Percentiles rank a stretch among this genome's conserved stretches.
Evolutionary conservation across 2,797 vertebrate genomes (phyloP).

Genomic region (Oceanodroma leucorhoa): DNA sequence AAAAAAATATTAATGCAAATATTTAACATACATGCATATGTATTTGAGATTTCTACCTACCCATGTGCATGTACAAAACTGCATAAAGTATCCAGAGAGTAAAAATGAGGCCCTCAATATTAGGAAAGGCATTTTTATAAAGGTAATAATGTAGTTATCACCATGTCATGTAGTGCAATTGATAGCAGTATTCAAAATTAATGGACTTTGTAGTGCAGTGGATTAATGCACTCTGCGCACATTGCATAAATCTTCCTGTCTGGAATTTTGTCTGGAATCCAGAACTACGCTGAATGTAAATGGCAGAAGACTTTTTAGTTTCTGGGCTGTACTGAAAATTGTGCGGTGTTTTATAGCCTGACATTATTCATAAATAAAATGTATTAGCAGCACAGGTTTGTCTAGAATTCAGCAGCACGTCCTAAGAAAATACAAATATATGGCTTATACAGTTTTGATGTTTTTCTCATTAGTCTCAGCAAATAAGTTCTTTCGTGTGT

Average conservation of each 20-base stretch:
- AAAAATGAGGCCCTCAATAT: neutral
- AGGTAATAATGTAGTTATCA: constrained; percentile 38
- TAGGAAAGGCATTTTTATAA: constrained; percentile 34
- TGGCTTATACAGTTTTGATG: neutral
- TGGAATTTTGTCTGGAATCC: constrained; percentile 15
- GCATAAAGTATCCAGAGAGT: neutral
- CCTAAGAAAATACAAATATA: neutral
- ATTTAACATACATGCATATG: neutral
- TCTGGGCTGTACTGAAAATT: neutral
- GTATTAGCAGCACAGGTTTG: neutral
- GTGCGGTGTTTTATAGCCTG: neutral
- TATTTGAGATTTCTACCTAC: neutral
- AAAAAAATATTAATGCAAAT: neutral
- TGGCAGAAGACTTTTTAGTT: neutral
- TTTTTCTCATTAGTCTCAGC: constrained; percentile 30
- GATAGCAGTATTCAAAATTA: constrained; percentile 63
- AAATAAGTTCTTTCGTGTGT: neutral
- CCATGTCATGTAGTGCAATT: constrained; percentile 11
- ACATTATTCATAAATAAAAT: constrained; percentile 16
- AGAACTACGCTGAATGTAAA: neutral
- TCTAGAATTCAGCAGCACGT: neutral
- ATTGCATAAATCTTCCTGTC: constrained; percentile 31
- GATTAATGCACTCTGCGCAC: constrained; percentile 41
- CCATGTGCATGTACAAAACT: neutral
- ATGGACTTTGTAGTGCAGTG: constrained; percentile 40